Conservation (phyloP, 2,113 vertebrate genomes). For the Oriolus oriolus region DNA sequence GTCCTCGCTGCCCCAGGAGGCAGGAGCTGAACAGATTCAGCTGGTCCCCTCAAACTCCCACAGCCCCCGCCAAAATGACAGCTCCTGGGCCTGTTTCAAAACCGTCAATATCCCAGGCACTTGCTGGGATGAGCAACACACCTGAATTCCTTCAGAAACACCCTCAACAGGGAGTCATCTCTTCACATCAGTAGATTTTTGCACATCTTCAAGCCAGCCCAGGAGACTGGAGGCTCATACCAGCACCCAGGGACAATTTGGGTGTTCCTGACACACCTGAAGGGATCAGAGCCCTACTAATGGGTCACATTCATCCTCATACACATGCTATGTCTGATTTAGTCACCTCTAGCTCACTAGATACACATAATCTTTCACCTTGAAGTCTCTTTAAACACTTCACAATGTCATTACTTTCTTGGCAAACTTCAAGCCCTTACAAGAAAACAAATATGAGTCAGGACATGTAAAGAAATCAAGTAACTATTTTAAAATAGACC, state of each 20-base stretch:
- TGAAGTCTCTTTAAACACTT: neutral
- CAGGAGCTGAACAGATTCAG: neutral
- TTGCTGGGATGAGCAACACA: neutral
- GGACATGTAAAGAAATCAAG: neutral
- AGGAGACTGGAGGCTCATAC: rapidly evolving
- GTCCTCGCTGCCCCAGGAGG: neutral
- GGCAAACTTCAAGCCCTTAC: neutral
- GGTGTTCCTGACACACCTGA: neutral
- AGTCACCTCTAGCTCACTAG: neutral
- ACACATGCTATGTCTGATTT: neutral
- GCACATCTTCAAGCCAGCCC: neutral
- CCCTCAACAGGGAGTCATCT: neutral
- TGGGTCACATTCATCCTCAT: neutral
- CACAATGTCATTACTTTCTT: neutral
- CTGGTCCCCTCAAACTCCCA: neutral
- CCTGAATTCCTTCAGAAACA: neutral
- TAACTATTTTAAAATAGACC: neutral
- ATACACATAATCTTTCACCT: neutral
- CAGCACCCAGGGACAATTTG: neutral
- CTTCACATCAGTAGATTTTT: neutral
- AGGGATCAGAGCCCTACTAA: neutral
- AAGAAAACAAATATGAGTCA: neutral
- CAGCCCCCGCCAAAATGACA: rapidly evolving
- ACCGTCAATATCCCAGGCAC: neutral
- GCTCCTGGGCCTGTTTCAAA: neutral